Conservation (phyloP, 2,797 vertebrate species). For the Sus cebifrons region DNA sequence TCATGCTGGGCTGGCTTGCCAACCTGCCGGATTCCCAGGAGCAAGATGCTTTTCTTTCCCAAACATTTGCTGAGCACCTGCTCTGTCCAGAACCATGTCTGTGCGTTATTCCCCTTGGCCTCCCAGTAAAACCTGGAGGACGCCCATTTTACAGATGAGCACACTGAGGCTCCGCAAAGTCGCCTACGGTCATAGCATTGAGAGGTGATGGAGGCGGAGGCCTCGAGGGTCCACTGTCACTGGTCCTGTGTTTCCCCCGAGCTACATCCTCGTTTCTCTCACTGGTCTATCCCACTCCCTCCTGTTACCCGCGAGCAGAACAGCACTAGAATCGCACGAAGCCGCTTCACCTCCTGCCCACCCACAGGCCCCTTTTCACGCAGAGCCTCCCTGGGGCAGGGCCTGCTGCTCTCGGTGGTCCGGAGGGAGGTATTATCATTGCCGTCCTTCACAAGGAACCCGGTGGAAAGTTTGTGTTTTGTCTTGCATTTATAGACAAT, state of each 20-base stretch:
- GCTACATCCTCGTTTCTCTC: too few relatives aligned
- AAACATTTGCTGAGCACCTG: not conserved
- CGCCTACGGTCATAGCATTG: not conserved
- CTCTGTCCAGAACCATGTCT: not conserved
- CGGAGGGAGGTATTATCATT: fast-evolving
- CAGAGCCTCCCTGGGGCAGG: not conserved
- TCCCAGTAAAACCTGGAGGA: not conserved
- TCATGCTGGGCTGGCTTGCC: not conserved
- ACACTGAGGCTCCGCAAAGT: not conserved
- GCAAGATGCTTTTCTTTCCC: not conserved
- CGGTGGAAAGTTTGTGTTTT: not conserved
- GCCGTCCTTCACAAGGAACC: not conserved
- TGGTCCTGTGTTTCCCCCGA: not conserved
- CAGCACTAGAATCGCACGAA: too few relatives aligned
- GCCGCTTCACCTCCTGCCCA: not conserved
- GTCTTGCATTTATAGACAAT: not conserved
- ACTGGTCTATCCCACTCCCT: fast-evolving
- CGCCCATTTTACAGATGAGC: not conserved
- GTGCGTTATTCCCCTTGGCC: too few relatives aligned
- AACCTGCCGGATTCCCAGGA: not conserved
- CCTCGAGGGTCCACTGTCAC: fast-evolving
- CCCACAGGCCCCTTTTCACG: fast-evolving
- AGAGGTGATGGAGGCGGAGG: not conserved
- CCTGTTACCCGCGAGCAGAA: not conserved
- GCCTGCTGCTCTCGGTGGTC: not conserved